Evolutionary conservation across 1,140 invertebrate genomes (phyloP), one percentile per base, ranked within the genome.

Genomic region (Spodoptera frugiperda): DNA sequence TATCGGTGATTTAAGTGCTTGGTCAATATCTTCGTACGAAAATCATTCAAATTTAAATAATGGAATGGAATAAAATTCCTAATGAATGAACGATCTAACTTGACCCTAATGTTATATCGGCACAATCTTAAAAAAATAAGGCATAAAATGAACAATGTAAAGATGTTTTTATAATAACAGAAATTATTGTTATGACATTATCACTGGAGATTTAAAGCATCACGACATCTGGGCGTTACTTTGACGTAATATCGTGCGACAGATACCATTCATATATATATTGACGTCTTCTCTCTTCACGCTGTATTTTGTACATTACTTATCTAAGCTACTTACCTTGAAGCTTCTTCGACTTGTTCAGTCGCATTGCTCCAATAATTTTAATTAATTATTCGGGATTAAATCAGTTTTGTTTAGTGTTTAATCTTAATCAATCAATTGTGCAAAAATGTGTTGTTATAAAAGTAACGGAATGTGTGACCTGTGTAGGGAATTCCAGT

Each of bases 261-360:
- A 89, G 90, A 89, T 93, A 93, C 84, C 86, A 84, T 87, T 85
- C 89, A 84, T 92, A 93, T 93, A 93, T 91, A 93, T 93, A 93
- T 85, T 91, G 91, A 91, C 86, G 91, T 88, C 86, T 90, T 87
- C 79, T 80, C 81, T 86, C 78, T 82, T 81, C 83, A 79, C 83
- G 84, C 81, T 85, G 87, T 92, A 93, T 93, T 93, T 90, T 88
- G 87, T 93, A 85, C 89, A 87, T 83, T 82, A 87, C 89, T 91
- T 92, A 93, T 92, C 91, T 91, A 89, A 92, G 92, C 90, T 91
- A 82, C 84, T 90, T 89, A 93, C 91, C 90, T 92, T 90, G 90
- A 91, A 90, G 90, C 87, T 89, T 83, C 89, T 87, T 84, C 65
- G 84, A 87, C 84, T 88, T 86, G 87, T 15, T 59, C 84, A 84